Evolutionary conservation across 2,113 vertebrate genomes (phyloP).

Genomic region (Danionella cerebrum): DNA sequence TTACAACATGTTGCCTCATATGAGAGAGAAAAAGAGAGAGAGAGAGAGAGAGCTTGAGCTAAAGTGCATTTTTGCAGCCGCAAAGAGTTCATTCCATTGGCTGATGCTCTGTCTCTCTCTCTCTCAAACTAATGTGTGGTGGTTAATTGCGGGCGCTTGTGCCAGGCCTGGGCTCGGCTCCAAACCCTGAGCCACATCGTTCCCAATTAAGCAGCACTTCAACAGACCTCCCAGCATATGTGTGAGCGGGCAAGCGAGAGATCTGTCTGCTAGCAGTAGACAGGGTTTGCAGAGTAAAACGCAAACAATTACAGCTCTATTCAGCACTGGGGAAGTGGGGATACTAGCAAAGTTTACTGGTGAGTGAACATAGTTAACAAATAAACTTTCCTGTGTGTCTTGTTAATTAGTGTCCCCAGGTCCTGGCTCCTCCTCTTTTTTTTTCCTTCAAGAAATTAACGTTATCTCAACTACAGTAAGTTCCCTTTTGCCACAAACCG

Average conservation of each 20-base stretch:
- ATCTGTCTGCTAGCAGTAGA: no score
- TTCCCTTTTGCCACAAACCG: no score
- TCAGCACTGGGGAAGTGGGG: no score
- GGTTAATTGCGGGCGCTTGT: constrained; percentile 32
- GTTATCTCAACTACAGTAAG: no score
- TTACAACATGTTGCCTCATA: constrained; percentile 41
- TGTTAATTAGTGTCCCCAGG: no score
- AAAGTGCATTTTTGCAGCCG: constrained; percentile 26
- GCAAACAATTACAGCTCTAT: no score
- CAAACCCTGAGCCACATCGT: constrained; percentile 34
- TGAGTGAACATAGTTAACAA: no score
- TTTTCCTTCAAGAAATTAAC: no score
- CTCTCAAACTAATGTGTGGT: constrained; percentile 16
- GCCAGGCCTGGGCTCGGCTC: constrained; percentile 37
- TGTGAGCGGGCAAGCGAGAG: constrained; percentile 6
- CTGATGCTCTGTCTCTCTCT: constrained; percentile 26
- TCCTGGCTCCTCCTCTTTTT: no score
- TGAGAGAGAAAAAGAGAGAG: neutral
- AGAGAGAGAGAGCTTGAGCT: constrained; percentile 1
- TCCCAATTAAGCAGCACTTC: constrained; percentile 29
- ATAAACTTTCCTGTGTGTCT: no score
- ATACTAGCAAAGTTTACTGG: no score
- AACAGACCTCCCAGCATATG: constrained; percentile 19
- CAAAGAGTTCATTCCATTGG: constrained; percentile 25
- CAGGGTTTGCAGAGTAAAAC: no score